A percentile compares a stretch with the other conserved stretches of the same genome.
phyloP scores from a whole-genome alignment of 2,113 vertebrate species.

The Chlamydotis undulata region DNA sequence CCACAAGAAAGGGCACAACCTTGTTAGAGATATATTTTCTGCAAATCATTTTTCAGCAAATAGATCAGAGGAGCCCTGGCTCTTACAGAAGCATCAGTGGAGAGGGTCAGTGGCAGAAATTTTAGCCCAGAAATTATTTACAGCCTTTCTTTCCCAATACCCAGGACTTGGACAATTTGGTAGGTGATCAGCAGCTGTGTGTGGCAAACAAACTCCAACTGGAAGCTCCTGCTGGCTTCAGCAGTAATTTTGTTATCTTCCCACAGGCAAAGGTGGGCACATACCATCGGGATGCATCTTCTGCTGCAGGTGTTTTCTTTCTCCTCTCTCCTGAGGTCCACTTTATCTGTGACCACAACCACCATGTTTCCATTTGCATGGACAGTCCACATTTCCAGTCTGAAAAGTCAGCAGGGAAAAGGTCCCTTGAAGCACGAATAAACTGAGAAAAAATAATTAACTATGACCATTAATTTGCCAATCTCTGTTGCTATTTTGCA shows the following conservation, averaged over 20 bases:
- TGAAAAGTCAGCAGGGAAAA: neutral
- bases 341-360: neutral
- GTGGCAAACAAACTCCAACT: neutral
- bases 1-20: neutral
- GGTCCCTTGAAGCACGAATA: neutral
- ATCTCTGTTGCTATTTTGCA: neutral
- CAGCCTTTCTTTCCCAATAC: neutral
- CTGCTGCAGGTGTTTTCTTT: neutral
- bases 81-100: neutral
- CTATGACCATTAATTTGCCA: neutral
- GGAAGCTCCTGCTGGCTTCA: neutral
- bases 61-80: neutral
- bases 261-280: neutral
- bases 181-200: neutral
- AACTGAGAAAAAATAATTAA: conserved; percentile 1
- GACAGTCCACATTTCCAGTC: neutral
- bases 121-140: neutral
- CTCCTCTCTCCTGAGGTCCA: neutral
- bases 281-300: rapidly evolving
- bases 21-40: neutral
- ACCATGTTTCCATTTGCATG: neutral
- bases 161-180: neutral
- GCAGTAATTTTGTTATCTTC: neutral
- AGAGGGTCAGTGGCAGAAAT: neutral
- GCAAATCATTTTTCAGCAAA: neutral